Conservation (phyloP, 2,888 invertebrate genomes). For the Eugnorisma glareosa region DNA sequence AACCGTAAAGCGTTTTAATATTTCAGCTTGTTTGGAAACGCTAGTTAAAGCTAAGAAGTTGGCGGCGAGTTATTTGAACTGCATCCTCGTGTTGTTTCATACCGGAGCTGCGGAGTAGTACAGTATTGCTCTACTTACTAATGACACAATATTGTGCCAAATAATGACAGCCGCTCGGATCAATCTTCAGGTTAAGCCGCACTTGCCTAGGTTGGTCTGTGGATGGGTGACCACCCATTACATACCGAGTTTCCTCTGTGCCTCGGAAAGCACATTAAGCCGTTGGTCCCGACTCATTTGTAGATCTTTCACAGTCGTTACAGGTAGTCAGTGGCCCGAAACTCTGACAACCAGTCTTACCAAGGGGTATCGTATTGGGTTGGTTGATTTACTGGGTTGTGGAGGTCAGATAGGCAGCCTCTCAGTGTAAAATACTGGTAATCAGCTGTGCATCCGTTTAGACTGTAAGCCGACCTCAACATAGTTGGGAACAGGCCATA, state of each 20-base stretch:
- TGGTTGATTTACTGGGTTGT: neutral
- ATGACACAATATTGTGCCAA: neutral
- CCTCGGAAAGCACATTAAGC: too few species aligned
- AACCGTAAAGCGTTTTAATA: neutral
- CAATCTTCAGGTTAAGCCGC: neutral
- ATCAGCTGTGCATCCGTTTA: neutral
- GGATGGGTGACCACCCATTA: neutral
- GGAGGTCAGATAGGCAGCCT: neutral
- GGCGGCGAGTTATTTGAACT: slow-evolving; percentile 13
- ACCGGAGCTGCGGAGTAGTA: neutral
- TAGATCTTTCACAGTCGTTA: too few species aligned
- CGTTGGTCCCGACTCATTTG: too few species aligned
- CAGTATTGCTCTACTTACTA: neutral
- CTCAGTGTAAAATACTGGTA: neutral
- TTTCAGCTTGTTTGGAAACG: neutral
- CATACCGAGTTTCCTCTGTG: too few species aligned
- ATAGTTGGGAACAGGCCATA: neutral
- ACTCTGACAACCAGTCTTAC: neutral
- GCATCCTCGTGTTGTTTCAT: neutral
- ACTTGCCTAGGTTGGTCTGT: neutral
- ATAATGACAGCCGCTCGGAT: neutral
- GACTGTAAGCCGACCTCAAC: neutral
- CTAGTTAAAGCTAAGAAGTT: neutral
- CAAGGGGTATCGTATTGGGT: too few species aligned
- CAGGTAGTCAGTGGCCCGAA: too few species aligned